phyloP scores from a whole-genome alignment of 2,113 vertebrate genomes.

The Thunnus thynnus region DNA sequence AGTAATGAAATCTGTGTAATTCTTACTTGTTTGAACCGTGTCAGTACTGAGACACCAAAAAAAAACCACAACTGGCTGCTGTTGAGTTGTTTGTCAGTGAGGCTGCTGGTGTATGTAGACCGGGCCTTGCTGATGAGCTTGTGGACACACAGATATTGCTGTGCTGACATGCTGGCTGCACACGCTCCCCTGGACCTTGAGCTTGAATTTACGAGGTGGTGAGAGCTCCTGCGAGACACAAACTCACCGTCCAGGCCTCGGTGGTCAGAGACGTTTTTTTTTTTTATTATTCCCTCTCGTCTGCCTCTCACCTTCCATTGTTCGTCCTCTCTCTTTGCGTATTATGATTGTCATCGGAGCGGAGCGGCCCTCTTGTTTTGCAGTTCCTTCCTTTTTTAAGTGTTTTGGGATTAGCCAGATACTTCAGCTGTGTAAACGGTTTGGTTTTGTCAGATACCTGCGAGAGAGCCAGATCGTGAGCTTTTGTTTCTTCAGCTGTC shows the following conservation, averaged over 20 bases:
- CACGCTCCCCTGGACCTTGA: conserved; percentile 56
- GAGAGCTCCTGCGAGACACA: conserved; percentile 41
- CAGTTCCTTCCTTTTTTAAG: conserved; percentile 20
- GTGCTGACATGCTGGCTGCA: conserved; percentile 41
- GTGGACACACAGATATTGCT: conserved; percentile 17
- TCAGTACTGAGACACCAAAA: not conserved
- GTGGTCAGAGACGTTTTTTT: not conserved
- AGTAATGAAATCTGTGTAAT: not conserved
- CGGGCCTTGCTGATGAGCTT: conserved; percentile 20
- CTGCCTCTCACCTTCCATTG: not conserved
- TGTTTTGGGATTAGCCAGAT: conserved; percentile 1
- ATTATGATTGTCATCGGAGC: not conserved
- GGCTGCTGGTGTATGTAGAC: conserved; percentile 19
- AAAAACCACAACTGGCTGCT: not conserved
- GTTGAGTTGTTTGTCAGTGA: conserved; percentile 17
- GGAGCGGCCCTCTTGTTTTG: conserved; percentile 4
- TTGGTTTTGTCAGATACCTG: conserved; percentile 70
- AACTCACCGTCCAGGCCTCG: not conserved
- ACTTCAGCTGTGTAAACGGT: conserved; percentile 73
- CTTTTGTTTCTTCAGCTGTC: conserved; percentile 77
- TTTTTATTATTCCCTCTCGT: not conserved
- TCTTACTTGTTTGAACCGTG: not conserved
- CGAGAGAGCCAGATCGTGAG: conserved; percentile 51
- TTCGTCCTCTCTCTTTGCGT: conserved; percentile 20
- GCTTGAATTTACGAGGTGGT: conserved; percentile 51